Percentiles rank a stretch among this genome's conserved stretches.
These are phyloP conservation scores for Eulemur albifrons DNA, from an alignment of 2,797 vertebrate genomes.

Conservation along the genomic window DNA sequence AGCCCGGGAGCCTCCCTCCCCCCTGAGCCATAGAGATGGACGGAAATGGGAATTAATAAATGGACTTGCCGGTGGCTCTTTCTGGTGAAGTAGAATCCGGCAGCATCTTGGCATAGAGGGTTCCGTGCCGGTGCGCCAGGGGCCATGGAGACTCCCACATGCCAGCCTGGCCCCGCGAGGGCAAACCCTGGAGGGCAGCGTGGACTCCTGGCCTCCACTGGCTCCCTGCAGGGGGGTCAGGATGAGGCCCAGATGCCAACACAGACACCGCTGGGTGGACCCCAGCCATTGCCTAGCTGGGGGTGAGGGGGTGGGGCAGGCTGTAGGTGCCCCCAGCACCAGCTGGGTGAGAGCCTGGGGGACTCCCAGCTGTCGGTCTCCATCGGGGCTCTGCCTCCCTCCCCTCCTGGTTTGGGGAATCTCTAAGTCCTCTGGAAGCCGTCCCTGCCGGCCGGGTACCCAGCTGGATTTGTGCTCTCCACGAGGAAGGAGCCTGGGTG, in stretches of 20 bases:
- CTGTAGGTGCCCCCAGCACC: not conserved
- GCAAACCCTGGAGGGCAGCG: conserved; percentile 34
- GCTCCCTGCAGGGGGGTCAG: fast-evolving
- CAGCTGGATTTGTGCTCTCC: not conserved
- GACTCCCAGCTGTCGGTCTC: not conserved
- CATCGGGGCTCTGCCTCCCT: conserved; percentile 42
- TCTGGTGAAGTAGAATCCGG: conserved; percentile 75
- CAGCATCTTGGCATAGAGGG: conserved; percentile 57
- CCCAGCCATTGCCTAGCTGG: not conserved
- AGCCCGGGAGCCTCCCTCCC: conserved; percentile 41
- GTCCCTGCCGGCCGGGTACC: not conserved
- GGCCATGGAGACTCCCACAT: conserved; percentile 78
- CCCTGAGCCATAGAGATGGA: conserved; percentile 72
- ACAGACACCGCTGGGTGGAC: not conserved
- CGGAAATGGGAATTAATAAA: conserved; percentile 72
- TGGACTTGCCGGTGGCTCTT: conserved; percentile 66
- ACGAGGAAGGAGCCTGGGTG: not conserved
- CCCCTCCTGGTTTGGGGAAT: not conserved
- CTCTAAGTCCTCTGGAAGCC: not conserved
- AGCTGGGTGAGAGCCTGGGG: no score
- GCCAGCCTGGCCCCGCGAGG: conserved; percentile 68
- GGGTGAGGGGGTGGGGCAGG: fast-evolving
- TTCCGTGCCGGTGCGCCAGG: conserved; percentile 54
- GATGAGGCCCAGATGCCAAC: not conserved
- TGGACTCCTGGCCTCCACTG: conserved; percentile 30